Percentiles rank a stretch among this genome's conserved stretches.
These are phyloP conservation scores for Drosophila murphyi DNA, from an alignment of 1,140 invertebrate genomes.

Conservation along the genomic window DNA sequence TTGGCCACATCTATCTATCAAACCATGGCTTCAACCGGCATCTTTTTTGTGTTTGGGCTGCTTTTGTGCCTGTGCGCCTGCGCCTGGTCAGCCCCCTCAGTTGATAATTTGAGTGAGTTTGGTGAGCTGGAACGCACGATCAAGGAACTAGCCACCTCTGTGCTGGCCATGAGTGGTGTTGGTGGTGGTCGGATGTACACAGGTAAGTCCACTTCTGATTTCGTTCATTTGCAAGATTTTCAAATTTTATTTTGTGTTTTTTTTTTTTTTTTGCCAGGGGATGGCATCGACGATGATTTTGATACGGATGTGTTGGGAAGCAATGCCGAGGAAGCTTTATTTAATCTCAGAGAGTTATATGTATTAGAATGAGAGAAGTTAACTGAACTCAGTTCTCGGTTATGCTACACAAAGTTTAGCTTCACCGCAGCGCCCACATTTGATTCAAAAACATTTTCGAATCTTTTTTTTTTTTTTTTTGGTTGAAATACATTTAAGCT, in stretches of 20 bases:
- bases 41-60: constrained; percentile 16
- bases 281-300: neutral
- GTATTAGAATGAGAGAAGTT: neutral
- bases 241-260: neutral
- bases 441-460: neutral
- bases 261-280: neutral
- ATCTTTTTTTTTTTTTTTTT: constrained; percentile 10
- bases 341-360: constrained; percentile 27
- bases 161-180: constrained; percentile 52
- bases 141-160: constrained; percentile 62
- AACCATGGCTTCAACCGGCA: constrained; percentile 37
- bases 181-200: neutral
- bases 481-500: neutral
- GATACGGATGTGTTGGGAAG: constrained; percentile 18
- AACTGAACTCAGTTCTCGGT: constrained; percentile 23
- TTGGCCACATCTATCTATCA: neutral
- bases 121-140: constrained; percentile 56
- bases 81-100: constrained; percentile 41
- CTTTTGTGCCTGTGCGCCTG: constrained; percentile 19
- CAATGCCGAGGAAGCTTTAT: constrained; percentile 8
- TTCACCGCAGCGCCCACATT: constrained; percentile 39
- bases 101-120: constrained; percentile 49
- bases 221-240: neutral
- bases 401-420: constrained; percentile 55
- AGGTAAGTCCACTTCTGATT: neutral